Conservation (phyloP, 2,888 invertebrate genomes). For the Hydrotaea cyrtoneurina region DNA sequence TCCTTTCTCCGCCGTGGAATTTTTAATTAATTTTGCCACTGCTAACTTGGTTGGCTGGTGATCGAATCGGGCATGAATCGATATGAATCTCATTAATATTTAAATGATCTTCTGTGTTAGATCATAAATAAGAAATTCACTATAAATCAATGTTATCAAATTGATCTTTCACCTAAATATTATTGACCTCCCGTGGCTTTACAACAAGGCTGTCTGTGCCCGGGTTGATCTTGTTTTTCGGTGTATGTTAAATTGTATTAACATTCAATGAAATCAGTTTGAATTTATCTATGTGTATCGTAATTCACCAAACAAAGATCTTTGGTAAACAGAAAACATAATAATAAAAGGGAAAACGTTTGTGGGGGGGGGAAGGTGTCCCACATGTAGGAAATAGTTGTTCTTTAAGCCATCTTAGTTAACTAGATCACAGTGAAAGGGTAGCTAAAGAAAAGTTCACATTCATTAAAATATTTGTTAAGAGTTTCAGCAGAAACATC, state of each 20-base stretch:
- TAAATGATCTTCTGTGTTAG: slow-evolving; percentile 1
- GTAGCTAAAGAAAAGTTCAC: too few relatives aligned
- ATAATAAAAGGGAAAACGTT: too few relatives aligned
- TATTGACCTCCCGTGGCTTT: slow-evolving; percentile 33
- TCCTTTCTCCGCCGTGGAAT: background rate
- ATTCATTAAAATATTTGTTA: too few relatives aligned
- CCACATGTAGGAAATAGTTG: too few relatives aligned
- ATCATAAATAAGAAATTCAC: background rate
- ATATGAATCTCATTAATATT: background rate
- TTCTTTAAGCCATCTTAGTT: too few relatives aligned
- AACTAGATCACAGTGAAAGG: too few relatives aligned
- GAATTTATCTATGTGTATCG: slow-evolving; percentile 9
- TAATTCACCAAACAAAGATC: too few relatives aligned
- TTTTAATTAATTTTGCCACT: background rate
- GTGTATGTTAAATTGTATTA: background rate
- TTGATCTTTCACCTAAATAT: background rate
- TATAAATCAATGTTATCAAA: slow-evolving; percentile 5
- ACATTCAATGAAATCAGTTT: slow-evolving; percentile 3
- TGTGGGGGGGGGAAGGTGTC: too few relatives aligned
- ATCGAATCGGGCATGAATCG: too few relatives aligned
- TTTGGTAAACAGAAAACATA: too few relatives aligned
- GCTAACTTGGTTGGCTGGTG: background rate
- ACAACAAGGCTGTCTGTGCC: slow-evolving; percentile 25
- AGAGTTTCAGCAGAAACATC: too few relatives aligned
- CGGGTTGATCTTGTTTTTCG: background rate